A percentile compares a stretch with the other conserved stretches of the same genome.
Conservation (phyloP, 2,113 vertebrate species). For the Cariama cristata region DNA sequence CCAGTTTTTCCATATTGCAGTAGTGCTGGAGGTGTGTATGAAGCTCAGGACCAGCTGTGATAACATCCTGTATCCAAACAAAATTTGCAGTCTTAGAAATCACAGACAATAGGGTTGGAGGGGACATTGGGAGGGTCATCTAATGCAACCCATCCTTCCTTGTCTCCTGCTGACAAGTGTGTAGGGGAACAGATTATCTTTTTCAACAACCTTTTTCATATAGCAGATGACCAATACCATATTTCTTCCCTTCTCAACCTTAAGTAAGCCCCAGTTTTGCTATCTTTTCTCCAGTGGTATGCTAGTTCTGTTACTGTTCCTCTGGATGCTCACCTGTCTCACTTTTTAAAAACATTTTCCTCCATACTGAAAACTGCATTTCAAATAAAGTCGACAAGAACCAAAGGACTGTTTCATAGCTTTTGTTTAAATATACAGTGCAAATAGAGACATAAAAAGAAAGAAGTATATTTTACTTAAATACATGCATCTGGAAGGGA, state of each 20-base stretch:
- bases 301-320: background rate
- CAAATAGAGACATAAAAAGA: background rate
- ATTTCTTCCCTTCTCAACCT: background rate
- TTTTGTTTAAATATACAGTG: background rate
- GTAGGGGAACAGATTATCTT: background rate
- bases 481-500: background rate
- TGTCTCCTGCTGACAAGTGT: background rate
- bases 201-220: background rate
- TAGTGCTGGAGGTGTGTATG: rapidly evolving
- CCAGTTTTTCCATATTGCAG: background rate
- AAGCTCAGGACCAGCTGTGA: background rate
- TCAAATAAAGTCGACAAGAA: background rate
- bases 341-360: background rate
- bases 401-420: background rate
- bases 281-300: background rate
- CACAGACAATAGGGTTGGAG: background rate
- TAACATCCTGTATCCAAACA: background rate
- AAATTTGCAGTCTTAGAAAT: background rate
- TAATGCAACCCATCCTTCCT: background rate
- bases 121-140: background rate
- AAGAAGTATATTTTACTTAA: background rate
- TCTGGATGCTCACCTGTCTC: rapidly evolving
- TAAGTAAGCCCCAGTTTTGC: background rate
- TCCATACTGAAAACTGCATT: background rate
- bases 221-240: background rate